A percentile compares a stretch with the other conserved stretches of the same genome.
These are phyloP conservation scores for Halcyon senegalensis DNA, from an alignment of 2,113 vertebrate genomes.

Conservation along the genomic window DNA sequence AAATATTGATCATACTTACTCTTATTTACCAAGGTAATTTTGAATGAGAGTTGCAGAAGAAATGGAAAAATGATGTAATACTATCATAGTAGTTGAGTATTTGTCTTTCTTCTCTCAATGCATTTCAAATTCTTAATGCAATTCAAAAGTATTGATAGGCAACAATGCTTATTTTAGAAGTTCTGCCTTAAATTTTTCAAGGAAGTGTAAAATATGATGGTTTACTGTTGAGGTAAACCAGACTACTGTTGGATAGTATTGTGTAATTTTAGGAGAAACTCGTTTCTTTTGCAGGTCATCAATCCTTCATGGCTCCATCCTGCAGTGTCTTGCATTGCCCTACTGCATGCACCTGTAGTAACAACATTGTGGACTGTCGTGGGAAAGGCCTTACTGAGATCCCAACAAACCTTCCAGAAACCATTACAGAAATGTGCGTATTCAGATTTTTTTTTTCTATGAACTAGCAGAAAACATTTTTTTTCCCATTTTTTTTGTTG, in stretches of 20 bases:
- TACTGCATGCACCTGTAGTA: conserved; percentile 93
- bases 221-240: neutral
- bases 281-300: conserved; percentile 83
- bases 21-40: neutral
- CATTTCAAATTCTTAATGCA: neutral
- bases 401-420: conserved; percentile 95
- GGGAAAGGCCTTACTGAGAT: conserved; percentile 95
- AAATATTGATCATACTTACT: neutral
- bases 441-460: neutral
- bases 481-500: too few species aligned
- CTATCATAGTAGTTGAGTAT: neutral
- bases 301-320: conserved; percentile 87
- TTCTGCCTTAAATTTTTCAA: neutral
- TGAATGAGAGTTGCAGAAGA: neutral
- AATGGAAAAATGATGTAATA: neutral
- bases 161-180: neutral
- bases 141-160: neutral
- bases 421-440: conserved; percentile 97
- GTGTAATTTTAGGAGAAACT: neutral
- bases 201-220: neutral
- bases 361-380: conserved; percentile 98
- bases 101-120: neutral
- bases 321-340: conserved; percentile 98
- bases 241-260: neutral
- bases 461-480: neutral